These are phyloP conservation scores for Suncus etruscus DNA, from an alignment of 2,113 vertebrate genomes.

Conservation along the genomic window DNA sequence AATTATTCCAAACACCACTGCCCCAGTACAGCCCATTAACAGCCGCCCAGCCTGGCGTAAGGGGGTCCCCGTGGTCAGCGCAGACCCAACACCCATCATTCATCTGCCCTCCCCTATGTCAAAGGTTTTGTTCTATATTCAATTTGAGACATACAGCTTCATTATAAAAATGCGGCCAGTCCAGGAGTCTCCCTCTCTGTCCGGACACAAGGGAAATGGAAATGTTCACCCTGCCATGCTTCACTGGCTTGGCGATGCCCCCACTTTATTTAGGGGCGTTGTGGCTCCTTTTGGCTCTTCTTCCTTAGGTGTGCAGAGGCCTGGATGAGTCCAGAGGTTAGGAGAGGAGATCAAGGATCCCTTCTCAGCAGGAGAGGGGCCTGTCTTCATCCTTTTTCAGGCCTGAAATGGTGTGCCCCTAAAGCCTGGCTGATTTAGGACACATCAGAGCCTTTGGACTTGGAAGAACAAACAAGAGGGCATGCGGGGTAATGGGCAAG, in stretches of 20 bases:
- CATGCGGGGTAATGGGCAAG: background rate
- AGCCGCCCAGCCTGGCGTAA: constrained; percentile 25
- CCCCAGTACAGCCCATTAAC: constrained; percentile 64
- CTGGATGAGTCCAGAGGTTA: constrained; percentile 29
- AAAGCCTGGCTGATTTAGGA: background rate
- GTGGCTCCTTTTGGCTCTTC: constrained; percentile 42
- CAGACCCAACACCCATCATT: constrained; percentile 30
- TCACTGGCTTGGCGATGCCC: background rate
- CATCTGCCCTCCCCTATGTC: background rate
- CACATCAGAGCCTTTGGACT: background rate
- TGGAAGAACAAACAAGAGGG: background rate
- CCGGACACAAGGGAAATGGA: constrained; percentile 47
- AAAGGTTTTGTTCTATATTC: constrained; percentile 51
- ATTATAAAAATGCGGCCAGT: constrained; percentile 61
- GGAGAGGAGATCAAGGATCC: background rate
- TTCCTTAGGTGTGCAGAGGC: constrained; percentile 3
- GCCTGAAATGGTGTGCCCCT: background rate
- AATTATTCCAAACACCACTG: constrained; percentile 69
- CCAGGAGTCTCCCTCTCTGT: background rate
- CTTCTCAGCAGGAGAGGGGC: background rate
- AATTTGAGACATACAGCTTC: constrained; percentile 68
- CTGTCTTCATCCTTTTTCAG: too few species aligned
- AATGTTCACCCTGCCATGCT: constrained; percentile 49
- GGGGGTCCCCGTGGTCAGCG: constrained; percentile 67
- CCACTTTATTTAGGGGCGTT: background rate